These are phyloP conservation scores for Hemaris fuciformis DNA, from an alignment of 2,888 invertebrate species.

Conservation along the genomic window DNA sequence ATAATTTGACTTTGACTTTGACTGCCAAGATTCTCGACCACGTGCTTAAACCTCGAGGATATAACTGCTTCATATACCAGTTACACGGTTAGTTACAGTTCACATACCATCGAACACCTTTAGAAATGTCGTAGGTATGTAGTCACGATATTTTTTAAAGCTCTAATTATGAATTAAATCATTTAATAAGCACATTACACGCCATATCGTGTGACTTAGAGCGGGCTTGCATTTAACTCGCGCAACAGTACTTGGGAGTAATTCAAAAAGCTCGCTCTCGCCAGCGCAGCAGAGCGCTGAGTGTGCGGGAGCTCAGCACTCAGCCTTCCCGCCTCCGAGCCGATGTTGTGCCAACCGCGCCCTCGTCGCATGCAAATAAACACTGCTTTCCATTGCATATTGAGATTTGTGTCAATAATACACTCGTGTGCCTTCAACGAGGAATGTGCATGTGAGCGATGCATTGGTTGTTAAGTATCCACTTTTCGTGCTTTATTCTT, in stretches of 20 bases:
- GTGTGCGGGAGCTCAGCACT: background rate
- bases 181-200: background rate
- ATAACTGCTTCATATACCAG: too few species aligned
- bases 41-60: too few species aligned
- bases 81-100: too few species aligned
- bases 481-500: too few species aligned
- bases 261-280: constrained; percentile 6
- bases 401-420: background rate
- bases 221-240: background rate
- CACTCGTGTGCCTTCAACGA: too few species aligned
- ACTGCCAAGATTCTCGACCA: too few species aligned
- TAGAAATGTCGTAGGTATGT: too few species aligned
- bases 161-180: too few species aligned
- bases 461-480: too few species aligned
- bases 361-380: background rate
- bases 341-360: background rate
- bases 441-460: too few species aligned
- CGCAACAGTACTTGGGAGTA: constrained; percentile 1
- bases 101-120: background rate
- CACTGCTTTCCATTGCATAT: background rate
- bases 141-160: too few species aligned
- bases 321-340: background rate
- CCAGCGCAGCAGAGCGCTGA: background rate
- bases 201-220: background rate
- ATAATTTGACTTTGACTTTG: too few species aligned